These are phyloP conservation scores for Clitarchus hookeri DNA, from an alignment of 2,888 invertebrate species.

Conservation along the genomic window DNA sequence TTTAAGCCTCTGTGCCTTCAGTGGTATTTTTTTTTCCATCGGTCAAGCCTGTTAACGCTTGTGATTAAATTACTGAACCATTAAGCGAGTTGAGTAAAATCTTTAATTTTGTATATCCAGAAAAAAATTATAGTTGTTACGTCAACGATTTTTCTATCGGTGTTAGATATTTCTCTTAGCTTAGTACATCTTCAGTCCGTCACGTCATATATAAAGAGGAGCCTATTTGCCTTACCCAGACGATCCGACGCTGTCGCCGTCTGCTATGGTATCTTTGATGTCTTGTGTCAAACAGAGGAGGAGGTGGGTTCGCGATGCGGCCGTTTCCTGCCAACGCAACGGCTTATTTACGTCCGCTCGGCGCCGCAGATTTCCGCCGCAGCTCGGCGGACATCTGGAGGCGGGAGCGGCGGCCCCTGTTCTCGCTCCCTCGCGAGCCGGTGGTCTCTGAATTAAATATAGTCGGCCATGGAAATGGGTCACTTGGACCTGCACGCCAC, in stretches of 20 bases:
- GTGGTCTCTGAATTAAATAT: not conserved
- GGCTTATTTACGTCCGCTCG: not conserved
- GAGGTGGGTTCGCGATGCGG: not conserved
- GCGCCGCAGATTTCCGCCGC: not conserved
- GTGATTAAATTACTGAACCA: no score
- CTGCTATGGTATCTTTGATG: not conserved
- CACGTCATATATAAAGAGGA: no score
- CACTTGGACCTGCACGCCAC: not conserved
- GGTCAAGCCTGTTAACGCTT: no score
- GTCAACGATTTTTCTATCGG: no score
- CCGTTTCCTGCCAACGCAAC: not conserved
- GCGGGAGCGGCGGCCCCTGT: not conserved
- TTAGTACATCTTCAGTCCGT: no score
- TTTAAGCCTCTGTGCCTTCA: no score
- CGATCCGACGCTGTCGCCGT: not conserved
- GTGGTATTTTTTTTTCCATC: no score
- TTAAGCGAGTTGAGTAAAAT: no score
- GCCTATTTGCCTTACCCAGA: not conserved
- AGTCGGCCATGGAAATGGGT: not conserved
- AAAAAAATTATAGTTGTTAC: no score
- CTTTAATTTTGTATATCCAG: no score
- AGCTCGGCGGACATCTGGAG: not conserved
- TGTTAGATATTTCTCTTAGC: no score
- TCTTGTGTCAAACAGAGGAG: not conserved
- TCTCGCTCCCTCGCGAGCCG: no score